Conservation (phyloP, 2,113 vertebrate species). For the Apaloderma vittatum region DNA sequence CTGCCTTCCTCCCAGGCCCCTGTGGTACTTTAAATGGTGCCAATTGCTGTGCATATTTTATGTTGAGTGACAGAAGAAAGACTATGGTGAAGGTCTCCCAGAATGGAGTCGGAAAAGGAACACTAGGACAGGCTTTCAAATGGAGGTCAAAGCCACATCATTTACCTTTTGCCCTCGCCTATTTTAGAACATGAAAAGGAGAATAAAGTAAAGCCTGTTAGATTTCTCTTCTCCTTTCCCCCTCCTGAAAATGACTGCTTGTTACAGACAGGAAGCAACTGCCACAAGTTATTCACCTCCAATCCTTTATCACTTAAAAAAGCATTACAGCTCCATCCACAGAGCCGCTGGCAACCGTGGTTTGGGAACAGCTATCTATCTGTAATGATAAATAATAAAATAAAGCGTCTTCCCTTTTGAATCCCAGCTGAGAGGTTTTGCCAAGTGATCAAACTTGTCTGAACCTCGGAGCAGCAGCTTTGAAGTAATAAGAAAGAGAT, state of each 20-base stretch:
- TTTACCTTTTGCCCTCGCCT: not conserved
- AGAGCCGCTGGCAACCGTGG: not conserved
- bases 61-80: not conserved
- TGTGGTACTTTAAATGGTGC: not conserved
- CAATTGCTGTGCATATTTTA: not conserved
- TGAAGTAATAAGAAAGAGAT: slow-evolving; percentile 69
- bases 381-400: slow-evolving; percentile 28
- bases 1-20: not conserved
- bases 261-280: slow-evolving; percentile 46
- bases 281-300: slow-evolving; percentile 54
- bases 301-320: slow-evolving; percentile 41
- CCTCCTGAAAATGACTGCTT: not conserved
- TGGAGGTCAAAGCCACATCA: not conserved
- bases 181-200: slow-evolving; percentile 2
- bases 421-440: slow-evolving; percentile 40
- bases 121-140: not conserved
- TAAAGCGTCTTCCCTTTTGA: slow-evolving; percentile 3
- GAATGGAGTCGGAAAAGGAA: not conserved
- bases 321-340: accelerated
- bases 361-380: slow-evolving; percentile 4
- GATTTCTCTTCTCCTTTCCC: not conserved
- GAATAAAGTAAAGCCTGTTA: slow-evolving; percentile 3
- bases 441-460: slow-evolving; percentile 48
- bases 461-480: slow-evolving; percentile 32
- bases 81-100: not conserved